Evolutionary conservation across 2,797 vertebrate species (phyloP).

Genomic region (Enteromius mattozi): DNA sequence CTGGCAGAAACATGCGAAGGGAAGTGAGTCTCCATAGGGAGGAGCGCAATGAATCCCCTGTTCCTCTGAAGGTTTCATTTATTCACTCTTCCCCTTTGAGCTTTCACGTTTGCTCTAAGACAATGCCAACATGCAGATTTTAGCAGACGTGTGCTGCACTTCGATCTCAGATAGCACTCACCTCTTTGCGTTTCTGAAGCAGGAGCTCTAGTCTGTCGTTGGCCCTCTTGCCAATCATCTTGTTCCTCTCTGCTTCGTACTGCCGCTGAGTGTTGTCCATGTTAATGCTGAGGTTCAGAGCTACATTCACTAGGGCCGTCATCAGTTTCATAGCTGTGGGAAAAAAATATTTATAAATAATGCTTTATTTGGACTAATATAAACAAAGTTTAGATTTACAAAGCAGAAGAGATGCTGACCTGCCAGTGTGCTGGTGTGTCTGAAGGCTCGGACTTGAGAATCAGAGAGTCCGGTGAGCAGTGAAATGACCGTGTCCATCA

Average conservation of each 20-base stretch:
- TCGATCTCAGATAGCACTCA: slow-evolving; percentile 65
- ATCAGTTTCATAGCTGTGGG: slow-evolving; percentile 98
- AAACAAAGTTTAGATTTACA: background rate
- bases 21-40: slow-evolving; percentile 24
- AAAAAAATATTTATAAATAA: no score
- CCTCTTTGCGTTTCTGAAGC: slow-evolving; percentile 98
- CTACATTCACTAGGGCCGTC: slow-evolving; percentile 99
- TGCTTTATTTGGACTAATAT: background rate
- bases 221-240: slow-evolving; percentile 97
- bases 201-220: slow-evolving; percentile 95
- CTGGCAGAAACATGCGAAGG: background rate
- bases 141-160: background rate
- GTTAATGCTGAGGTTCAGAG: slow-evolving; percentile 99
- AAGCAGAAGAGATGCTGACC: slow-evolving; percentile 74
- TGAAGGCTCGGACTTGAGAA: slow-evolving; percentile 98
- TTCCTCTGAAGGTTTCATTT: slow-evolving; percentile 2
- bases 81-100: slow-evolving; percentile 3
- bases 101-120: slow-evolving; percentile 64
- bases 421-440: slow-evolving; percentile 99
- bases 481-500: slow-evolving; percentile 99
- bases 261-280: slow-evolving; percentile 99
- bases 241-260: slow-evolving; percentile 96
- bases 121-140: background rate
- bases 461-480: slow-evolving; percentile 98
- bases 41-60: slow-evolving; percentile 74